Base-by-base conservation (phyloP, 2,797 vertebrate genomes). In the Craterocephalus amniculus region DNA sequence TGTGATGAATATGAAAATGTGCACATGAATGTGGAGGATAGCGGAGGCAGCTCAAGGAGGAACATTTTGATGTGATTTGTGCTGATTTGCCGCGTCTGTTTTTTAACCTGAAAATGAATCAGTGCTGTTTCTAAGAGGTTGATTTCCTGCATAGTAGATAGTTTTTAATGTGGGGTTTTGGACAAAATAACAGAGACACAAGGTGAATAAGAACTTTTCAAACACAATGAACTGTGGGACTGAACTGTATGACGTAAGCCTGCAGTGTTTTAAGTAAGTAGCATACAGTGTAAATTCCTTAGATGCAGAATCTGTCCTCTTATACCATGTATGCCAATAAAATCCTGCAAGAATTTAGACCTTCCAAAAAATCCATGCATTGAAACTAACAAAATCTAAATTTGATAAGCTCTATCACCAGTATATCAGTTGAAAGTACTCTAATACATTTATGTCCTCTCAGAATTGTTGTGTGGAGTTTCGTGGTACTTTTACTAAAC, bases 1-100 rank as follows among this genome's bases (percentile, higher is more conserved):
- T 75, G 72, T 78, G 55, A 63, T 62, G 60, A 72, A 38, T 69
- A 32, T 58, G 26, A 81, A 69, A 29, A 69, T 20, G 9, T 63
- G 45, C 4, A 40, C 40, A 36, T 70, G 56, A 84, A 86, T 85
- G 72, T 84, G 38, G 43, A 79, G 16, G 20, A 70, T 18, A 20
- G 70, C 26, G 4, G 7, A 14, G 45, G 26, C 38, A 57, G 63
- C 63, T 78, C 31, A 52, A 59, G 31, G 29, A 67, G 58, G 72
- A 83, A 61, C 48, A 34, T 52, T 74, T 20, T 78, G 24, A 43
- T 70, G 68, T 84, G 60, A 64, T 68, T 63, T 64, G 54, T 73
- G 4, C 74, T 77, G 82, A 1, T 10, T 22, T 81, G 29, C 58
- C 43, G 32, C 60, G 24, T 64, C 18, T 59, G 35, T 65, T 27